Evolutionary conservation across 2,797 vertebrate genomes (phyloP).

Genomic region (Chromis chromis): DNA sequence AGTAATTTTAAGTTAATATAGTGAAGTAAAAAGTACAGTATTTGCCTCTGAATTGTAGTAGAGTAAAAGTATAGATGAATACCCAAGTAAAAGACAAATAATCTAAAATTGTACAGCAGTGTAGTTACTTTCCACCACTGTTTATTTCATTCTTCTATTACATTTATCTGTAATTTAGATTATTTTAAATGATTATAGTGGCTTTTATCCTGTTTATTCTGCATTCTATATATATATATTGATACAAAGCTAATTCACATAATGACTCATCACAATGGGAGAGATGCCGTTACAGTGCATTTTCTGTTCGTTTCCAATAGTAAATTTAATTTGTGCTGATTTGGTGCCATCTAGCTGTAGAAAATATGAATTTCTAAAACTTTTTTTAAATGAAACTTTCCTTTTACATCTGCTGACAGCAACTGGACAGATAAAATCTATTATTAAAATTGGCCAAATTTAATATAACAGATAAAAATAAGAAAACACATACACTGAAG

Average conservation of each 20-base stretch:
- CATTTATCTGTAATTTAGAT: background rate
- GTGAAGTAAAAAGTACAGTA: no score
- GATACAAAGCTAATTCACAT: background rate
- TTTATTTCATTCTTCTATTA: no score
- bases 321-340: background rate
- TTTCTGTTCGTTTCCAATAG: background rate
- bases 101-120: no score
- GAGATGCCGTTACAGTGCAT: background rate
- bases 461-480: no score
- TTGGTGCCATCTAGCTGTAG: constrained; percentile 50
- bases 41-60: no score
- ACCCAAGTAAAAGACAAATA: no score
- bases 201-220: background rate
- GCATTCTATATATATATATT: background rate
- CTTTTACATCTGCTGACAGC: background rate
- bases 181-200: background rate
- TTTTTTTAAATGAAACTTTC: background rate
- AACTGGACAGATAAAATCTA: no score
- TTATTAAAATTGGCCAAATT: no score
- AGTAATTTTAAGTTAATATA: no score
- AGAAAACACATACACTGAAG: no score
- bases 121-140: no score
- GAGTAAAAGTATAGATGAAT: no score
- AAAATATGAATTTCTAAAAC: background rate
- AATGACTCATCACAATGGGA: background rate